Base-by-base conservation (phyloP, 2,797 vertebrate genomes). In the Aeoliscus strigatus region DNA sequence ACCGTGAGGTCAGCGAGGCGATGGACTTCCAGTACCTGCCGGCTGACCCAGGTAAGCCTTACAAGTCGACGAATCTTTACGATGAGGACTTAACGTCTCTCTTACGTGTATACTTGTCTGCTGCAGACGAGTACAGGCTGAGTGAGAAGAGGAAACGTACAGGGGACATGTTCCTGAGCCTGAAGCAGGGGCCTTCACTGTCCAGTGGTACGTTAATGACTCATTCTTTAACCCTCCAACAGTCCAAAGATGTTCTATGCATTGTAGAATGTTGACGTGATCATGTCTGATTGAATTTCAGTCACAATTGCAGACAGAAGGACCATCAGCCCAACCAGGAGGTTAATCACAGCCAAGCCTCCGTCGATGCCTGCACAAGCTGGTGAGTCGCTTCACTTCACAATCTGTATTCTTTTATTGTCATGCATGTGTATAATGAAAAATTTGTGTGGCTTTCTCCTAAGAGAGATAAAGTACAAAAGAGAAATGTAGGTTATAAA, bases 21-120 rank as follows among this genome's bases (percentile, higher is more conserved):
- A 87, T 96, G 91, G 91, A 94, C 60, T 96, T 94, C 77, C 92
- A 92, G 73, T 96, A 90, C 74, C 76, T 94, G 30, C 92, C 93
- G 0, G 62, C 86, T 2, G 88, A 90, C 13, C 88, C 87, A 79
- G 93, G 93, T 94, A 48, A 32, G 3, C n/a, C 6, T 8, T 4
- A 8, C 12, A 5, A 23, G 9, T 32, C 8, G 14, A 26, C 1
- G 9, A 9, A 33, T 31, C 35, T 24, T 14, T 11, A 13, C 13
- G 30, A 5, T 14, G 8, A 9, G 2, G 18, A 8, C n/a, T 16
- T 8, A 6, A 25, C 2, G 14, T 14, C 24, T 0, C 9, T 39
- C 3, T 6, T 17, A 30, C 18, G 3, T 21, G 18, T 21, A 21
- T 3, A 21, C 6, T 3, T 21, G 18, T 21, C 18, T 21, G 2